Evolutionary conservation across 2,113 vertebrate species (phyloP).

Genomic region (Pterophyllum scalare): DNA sequence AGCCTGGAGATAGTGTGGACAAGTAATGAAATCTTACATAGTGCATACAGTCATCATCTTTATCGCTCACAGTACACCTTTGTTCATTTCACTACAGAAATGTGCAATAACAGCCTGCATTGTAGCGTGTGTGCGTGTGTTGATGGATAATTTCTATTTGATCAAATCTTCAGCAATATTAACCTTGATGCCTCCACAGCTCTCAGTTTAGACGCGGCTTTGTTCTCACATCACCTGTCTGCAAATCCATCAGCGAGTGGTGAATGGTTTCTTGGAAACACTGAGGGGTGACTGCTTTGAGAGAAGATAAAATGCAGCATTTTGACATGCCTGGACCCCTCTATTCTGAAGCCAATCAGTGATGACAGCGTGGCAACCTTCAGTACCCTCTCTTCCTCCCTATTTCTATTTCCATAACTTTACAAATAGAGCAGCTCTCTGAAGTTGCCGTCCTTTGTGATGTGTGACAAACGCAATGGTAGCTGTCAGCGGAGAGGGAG

Average conservation of each 20-base stretch:
- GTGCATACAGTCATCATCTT: neutral
- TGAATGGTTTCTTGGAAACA: neutral
- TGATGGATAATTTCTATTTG: neutral
- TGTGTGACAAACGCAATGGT: slow-evolving; percentile 54
- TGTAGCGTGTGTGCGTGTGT: neutral
- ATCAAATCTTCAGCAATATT: neutral
- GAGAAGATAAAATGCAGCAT: slow-evolving; percentile 27
- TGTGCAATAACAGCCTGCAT: neutral
- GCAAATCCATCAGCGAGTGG: neutral
- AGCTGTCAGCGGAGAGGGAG: slow-evolving; percentile 44
- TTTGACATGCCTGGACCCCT: slow-evolving; percentile 22
- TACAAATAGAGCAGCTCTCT: slow-evolving; percentile 51
- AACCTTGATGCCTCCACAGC: neutral
- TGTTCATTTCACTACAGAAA: neutral
- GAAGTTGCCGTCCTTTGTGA: slow-evolving; percentile 61
- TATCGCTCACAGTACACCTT: neutral
- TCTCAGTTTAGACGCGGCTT: neutral
- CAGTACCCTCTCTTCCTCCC: slow-evolving; percentile 20
- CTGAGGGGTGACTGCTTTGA: slow-evolving; percentile 16
- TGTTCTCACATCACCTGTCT: neutral
- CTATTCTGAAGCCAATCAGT: slow-evolving; percentile 38
- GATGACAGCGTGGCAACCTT: slow-evolving; percentile 35
- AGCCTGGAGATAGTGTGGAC: neutral
- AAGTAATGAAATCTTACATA: neutral
- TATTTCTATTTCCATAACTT: slow-evolving; percentile 56